These are phyloP conservation scores for Eilema caniola DNA, from an alignment of 2,888 invertebrate genomes.

Conservation along the genomic window DNA sequence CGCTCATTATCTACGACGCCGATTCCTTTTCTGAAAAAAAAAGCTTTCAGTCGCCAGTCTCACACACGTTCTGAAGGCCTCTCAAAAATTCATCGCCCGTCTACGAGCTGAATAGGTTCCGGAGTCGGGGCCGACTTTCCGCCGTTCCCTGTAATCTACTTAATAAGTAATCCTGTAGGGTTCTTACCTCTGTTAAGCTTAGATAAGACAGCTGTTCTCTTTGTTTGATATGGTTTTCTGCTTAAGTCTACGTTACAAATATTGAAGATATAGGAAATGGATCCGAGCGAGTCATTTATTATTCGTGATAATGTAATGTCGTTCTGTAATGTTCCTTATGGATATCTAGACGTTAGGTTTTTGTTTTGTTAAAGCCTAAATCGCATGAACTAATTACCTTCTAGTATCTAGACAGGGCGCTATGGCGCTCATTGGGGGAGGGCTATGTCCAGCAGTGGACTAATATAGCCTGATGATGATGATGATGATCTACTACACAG, in stretches of 20 bases:
- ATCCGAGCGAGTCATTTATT: neutral
- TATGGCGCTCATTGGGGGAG: too few relatives aligned
- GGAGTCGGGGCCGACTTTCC: constrained; percentile 65
- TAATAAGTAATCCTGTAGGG: constrained; percentile 78
- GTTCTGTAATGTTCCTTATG: neutral
- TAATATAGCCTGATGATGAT: too few relatives aligned
- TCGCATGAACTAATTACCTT: neutral
- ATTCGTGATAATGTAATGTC: neutral
- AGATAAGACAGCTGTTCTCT: constrained; percentile 55
- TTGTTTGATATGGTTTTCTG: constrained; percentile 32
- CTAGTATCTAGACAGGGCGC: too few relatives aligned
- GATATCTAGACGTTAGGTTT: neutral
- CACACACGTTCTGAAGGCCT: constrained; percentile 77
- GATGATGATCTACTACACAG: too few relatives aligned
- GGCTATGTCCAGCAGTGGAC: too few relatives aligned
- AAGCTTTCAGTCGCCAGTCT: constrained; percentile 69
- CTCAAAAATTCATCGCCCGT: constrained; percentile 87
- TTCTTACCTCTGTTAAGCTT: constrained; percentile 55
- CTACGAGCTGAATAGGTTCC: constrained; percentile 77
- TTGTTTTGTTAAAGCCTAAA: neutral
- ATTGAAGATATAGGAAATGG: constrained; percentile 11
- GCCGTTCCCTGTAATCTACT: constrained; percentile 73
- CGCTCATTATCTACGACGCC: constrained; percentile 74
- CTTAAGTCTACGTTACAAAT: constrained; percentile 21
- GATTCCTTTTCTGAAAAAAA: constrained; percentile 77